Conservation (phyloP, 1,140 invertebrate species). For the Bombus waltoni region DNA sequence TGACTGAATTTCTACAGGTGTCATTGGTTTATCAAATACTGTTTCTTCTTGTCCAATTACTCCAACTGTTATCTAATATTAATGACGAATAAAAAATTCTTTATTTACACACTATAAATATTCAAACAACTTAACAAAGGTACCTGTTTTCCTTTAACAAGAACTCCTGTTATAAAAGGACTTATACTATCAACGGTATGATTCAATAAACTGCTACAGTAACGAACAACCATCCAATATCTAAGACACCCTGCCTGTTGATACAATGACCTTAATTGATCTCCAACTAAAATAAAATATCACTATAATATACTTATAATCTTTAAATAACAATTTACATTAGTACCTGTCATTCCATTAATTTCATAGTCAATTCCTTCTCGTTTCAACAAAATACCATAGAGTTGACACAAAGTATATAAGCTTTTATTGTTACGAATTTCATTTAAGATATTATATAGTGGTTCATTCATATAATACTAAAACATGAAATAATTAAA, state of each 20-base stretch:
- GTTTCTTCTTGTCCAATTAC: conserved; percentile 97
- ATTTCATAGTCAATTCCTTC: conserved; percentile 92
- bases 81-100: not conserved
- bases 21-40: conserved; percentile 98
- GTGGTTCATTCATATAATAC: conserved; percentile 85
- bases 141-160: conserved; percentile 98
- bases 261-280: conserved; percentile 91
- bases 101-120: not conserved
- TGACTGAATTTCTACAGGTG: conserved; percentile 94
- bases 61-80: conserved; percentile 93
- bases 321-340: not conserved
- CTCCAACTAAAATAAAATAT: conserved; percentile 84
- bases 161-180: conserved; percentile 97
- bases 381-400: conserved; percentile 91
- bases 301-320: not conserved
- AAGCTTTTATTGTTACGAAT: conserved; percentile 88
- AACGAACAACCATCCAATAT: conserved; percentile 96
- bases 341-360: conserved; percentile 83
- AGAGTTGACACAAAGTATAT: conserved; percentile 91
- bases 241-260: conserved; percentile 93
- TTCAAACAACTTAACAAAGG: conserved; percentile 18
- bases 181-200: conserved; percentile 99
- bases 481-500: conserved; percentile 67
- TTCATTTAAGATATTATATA: conserved; percentile 89
- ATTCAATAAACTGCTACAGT: conserved; percentile 95